phyloP scores from a whole-genome alignment of 2,888 invertebrate species.

The Orgyia antiqua region DNA sequence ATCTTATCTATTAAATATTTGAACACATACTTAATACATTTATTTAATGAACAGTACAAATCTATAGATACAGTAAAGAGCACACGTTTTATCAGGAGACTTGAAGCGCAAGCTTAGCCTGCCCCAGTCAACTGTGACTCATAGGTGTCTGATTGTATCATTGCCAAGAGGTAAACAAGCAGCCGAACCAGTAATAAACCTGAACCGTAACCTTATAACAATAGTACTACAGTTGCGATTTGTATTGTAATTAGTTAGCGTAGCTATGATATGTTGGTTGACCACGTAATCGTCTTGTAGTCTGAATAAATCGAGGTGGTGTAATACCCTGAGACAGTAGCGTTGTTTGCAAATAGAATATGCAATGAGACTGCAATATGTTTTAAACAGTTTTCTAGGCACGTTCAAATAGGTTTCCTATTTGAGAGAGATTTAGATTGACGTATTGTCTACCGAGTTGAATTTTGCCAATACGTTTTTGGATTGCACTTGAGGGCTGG shows the following conservation, averaged over 20 bases:
- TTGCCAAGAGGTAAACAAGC: constrained; percentile 32
- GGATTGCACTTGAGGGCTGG: constrained; percentile 6
- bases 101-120: constrained; percentile 25
- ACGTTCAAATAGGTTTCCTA: constrained; percentile 26
- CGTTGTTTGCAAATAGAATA: constrained; percentile 52
- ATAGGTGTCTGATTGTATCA: constrained; percentile 50
- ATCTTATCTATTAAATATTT: no score
- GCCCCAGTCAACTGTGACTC: constrained; percentile 45
- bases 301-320: constrained; percentile 60
- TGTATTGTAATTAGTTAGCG: constrained; percentile 16
- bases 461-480: constrained; percentile 12
- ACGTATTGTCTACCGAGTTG: constrained; percentile 1
- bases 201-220: constrained; percentile 17
- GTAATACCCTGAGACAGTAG: constrained; percentile 38
- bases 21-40: no score
- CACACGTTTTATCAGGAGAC: constrained; percentile 14
- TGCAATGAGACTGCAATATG: constrained; percentile 31
- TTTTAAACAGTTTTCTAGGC: constrained; percentile 24
- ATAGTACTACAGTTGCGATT: constrained; percentile 33
- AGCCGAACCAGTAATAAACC: constrained; percentile 1
- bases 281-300: constrained; percentile 52
- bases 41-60: constrained; percentile 1
- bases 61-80: constrained; percentile 11
- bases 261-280: constrained; percentile 26
- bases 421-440: constrained; percentile 13